A percentile compares a stretch with the other conserved stretches of the same genome.
These are phyloP conservation scores for Brachyalestes nurse DNA, from an alignment of 2,797 vertebrate species.

Conservation along the genomic window DNA sequence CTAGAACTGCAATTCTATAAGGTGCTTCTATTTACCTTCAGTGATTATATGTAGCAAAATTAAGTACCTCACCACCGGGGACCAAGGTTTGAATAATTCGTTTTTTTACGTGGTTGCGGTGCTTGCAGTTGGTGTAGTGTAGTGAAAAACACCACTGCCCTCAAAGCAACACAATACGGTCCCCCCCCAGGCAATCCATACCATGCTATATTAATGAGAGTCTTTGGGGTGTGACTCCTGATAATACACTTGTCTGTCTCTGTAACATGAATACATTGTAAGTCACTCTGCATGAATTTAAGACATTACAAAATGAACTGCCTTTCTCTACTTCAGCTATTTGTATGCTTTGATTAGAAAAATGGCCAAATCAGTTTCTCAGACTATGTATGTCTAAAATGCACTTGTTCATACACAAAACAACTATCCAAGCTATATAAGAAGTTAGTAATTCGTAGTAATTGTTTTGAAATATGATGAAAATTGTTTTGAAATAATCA, in stretches of 20 bases:
- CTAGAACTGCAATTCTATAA: constrained; percentile 52
- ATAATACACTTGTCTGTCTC: background rate
- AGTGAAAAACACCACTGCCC: background rate
- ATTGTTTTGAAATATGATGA: background rate
- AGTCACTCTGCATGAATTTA: background rate
- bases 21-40: constrained; percentile 27
- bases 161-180: background rate
- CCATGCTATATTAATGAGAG: background rate
- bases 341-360: background rate
- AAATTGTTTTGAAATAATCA: background rate
- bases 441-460: background rate
- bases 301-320: background rate
- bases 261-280: background rate
- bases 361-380: background rate
- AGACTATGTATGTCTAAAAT: background rate
- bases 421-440: background rate
- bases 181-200: background rate
- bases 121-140: background rate
- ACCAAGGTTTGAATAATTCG: background rate
- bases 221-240: background rate
- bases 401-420: background rate
- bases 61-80: constrained; percentile 24
- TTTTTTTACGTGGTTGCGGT: no score
- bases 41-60: constrained; percentile 29
- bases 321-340: background rate